Conservation (phyloP, 2,113 vertebrate species). For the Phyllostomus discolor region DNA sequence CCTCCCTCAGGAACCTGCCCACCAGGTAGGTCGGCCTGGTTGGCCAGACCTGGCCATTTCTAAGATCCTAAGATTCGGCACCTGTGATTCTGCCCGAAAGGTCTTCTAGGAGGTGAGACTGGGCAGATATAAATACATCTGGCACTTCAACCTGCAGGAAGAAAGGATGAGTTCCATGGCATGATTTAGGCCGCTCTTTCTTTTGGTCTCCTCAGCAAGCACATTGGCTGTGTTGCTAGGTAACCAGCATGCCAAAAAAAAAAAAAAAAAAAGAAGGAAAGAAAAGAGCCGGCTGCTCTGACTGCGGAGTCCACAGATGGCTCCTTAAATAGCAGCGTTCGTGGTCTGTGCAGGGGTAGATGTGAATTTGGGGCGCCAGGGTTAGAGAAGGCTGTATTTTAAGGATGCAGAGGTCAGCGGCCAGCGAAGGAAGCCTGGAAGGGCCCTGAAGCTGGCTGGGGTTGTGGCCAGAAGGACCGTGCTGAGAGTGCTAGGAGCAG, state of each 20-base stretch:
- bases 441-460: not conserved
- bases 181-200: conserved; percentile 75
- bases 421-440: not conserved
- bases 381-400: conserved; percentile 71
- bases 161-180: conserved; percentile 62
- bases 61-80: conserved; percentile 45
- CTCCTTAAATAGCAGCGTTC: conserved; percentile 81
- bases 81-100: conserved; percentile 11
- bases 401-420: conserved; percentile 70
- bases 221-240: conserved; percentile 82
- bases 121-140: conserved; percentile 61
- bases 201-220: conserved; percentile 72
- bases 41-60: conserved; percentile 4
- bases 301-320: conserved; percentile 67
- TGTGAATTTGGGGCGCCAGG: conserved; percentile 45
- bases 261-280: conserved; percentile 62
- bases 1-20: not conserved
- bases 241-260: conserved; percentile 71
- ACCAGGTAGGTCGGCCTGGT: not conserved
- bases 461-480: not conserved
- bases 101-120: conserved; percentile 66
- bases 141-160: conserved; percentile 62
- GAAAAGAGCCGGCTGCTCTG: not conserved
- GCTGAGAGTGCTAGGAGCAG: not conserved
- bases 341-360: not conserved